Evolutionary conservation across 2,113 vertebrate genomes (phyloP).

Genomic region (Syngnathus typhle): DNA sequence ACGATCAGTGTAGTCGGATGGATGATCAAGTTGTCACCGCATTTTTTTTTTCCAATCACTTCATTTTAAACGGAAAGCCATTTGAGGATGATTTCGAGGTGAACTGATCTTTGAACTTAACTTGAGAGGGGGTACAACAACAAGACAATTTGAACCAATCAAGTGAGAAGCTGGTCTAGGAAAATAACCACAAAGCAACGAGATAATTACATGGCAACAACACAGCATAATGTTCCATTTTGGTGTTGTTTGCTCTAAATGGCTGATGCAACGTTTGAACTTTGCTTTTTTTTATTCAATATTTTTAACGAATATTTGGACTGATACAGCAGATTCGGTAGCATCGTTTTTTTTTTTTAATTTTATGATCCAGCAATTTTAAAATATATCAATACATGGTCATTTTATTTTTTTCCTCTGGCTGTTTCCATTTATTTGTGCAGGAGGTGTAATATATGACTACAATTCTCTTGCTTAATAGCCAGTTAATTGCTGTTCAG

Average conservation of each 20-base stretch:
- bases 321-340: too few species aligned
- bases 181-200: conserved; percentile 2
- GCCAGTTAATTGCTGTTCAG: conserved; percentile 29
- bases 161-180: not conserved
- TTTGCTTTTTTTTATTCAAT: not conserved
- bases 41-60: conserved; percentile 19
- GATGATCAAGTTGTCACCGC: conserved; percentile 43
- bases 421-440: not conserved
- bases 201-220: not conserved
- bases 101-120: conserved; percentile 19
- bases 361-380: too few species aligned
- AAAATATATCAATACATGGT: too few species aligned
- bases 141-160: not conserved
- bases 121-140: conserved; percentile 10
- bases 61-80: conserved; percentile 20
- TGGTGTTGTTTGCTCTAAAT: not conserved
- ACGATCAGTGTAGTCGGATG: conserved; percentile 56
- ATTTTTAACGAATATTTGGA: not conserved
- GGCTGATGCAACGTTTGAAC: not conserved
- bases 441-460: not conserved
- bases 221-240: not conserved
- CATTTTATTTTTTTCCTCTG: not conserved
- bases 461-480: not conserved
- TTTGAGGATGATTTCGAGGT: conserved; percentile 7
- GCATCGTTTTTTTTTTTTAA: not conserved